Evolutionary conservation across 2,113 vertebrate genomes (phyloP), one percentile per base, ranked within the genome.

Genomic region (Hydrolagus affinis): DNA sequence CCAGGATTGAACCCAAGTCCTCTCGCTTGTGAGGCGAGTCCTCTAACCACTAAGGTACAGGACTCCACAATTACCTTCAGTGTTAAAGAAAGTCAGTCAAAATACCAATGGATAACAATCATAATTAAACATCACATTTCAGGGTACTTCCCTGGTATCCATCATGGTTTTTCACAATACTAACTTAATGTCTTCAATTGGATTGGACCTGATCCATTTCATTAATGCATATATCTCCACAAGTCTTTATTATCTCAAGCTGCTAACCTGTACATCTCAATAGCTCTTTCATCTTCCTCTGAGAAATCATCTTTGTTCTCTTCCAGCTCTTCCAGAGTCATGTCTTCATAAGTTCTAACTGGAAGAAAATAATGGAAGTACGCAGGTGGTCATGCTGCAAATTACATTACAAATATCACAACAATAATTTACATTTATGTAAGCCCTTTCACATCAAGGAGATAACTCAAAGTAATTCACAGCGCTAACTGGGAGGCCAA

Each of bases 271-370:
- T 99, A 99, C 94, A 97, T 93, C 92, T 98, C 96, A 14, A 99
- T 94, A 76, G 97, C 98, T 28, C 89, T 92, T 86, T 99, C 97
- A 57, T 99, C 97, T 8, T 98, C 98, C 76, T 99, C 97, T 87
- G 90, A 94, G 86, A 99, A 98, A 86, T 98, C 98, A 25, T 99
- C 98, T 90, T 99, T 96, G 21, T 99, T 97, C 86, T 99, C 95
- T 19, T 98, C 94, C 56, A 99, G 93, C 86, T 99, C 97, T 10
- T 98, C 95, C 87, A 99, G 90, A 0, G 96, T 97, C 97, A 98
- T 99, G 86, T 93, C 94, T 89, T 99, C 96, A 0, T 98, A 99
- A 0, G 95, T 97, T 93, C 96, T 98, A 86, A 99, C 98, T 99
- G 88, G 68, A 66, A 17, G 25, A 66, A 68, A 12, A 70, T 44